phyloP scores from a whole-genome alignment of 1,140 invertebrate species.

The Goniozus legneri region DNA sequence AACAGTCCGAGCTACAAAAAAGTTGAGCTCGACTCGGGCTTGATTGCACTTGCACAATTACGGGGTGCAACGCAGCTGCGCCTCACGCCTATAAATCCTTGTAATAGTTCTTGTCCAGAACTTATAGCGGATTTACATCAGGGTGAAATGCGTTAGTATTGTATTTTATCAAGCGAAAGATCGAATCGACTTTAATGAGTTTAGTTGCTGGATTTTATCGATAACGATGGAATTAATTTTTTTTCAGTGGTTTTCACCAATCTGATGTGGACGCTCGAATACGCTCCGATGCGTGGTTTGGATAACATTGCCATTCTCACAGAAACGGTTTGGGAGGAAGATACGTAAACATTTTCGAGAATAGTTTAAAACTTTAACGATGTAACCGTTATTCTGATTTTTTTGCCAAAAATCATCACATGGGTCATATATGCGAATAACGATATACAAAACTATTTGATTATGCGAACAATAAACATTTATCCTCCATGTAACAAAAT shows the following conservation, averaged over 20 bases:
- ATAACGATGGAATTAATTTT: constrained; percentile 2
- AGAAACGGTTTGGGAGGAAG: constrained; percentile 69
- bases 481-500: too few species aligned
- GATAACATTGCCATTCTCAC: constrained; percentile 74
- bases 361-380: too few species aligned
- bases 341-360: constrained; percentile 28
- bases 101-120: constrained; percentile 65
- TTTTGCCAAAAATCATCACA: too few species aligned
- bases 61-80: constrained; percentile 65
- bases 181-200: not conserved
- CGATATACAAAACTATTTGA: too few species aligned
- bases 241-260: constrained; percentile 68
- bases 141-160: constrained; percentile 66
- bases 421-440: too few species aligned
- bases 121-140: constrained; percentile 64
- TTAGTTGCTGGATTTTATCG: too few species aligned
- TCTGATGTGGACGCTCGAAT: constrained; percentile 73
- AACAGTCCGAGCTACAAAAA: constrained; percentile 69
- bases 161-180: too few species aligned
- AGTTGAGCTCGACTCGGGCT: constrained; percentile 65
- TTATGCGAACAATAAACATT: too few species aligned
- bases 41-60: constrained; percentile 73
- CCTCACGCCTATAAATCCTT: constrained; percentile 66
- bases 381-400: too few species aligned
- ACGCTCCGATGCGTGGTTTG: constrained; percentile 63